Base-by-base conservation (phyloP, 2,113 vertebrate species). In the Blennius ocellaris region DNA sequence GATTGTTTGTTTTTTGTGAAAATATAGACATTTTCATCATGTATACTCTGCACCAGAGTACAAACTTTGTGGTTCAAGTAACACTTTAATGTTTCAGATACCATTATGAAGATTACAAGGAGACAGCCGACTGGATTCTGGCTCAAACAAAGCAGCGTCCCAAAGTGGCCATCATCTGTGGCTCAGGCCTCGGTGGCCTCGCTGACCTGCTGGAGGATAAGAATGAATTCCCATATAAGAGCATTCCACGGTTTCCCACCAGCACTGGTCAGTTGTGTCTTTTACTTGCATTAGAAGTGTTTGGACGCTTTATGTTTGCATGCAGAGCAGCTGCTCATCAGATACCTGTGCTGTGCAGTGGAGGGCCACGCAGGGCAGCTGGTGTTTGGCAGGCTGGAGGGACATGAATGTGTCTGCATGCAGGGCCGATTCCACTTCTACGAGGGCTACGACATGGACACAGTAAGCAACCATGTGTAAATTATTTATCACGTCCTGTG, bases 371-470 rank as follows among this genome's bases (percentile, higher is more conserved):
- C 61, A 2, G 93, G 94, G 11, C 81, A 84, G 74, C 89, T 95
- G 87, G 92, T 95, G 62, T 95, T 95, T 8, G 94, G 94, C 50
- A 82, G 48, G 45, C 86, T 95, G 64, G 73, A 84, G 47, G 93
- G 85, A 21, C 77, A 78, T 38, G 84, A 86, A 37, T 94, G 93
- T 51, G 90, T 94, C 71, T 95, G 93, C 80, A 95, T 95, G 94
- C 82, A 94, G 82, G 94, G 94, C 7, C 87, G 93, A 16, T 94
- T 95, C 82, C 94, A 95, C 82, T 93, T 93, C 80, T 95, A 94
- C 9, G 94, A 95, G 66, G 94, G 94, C 41, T 91, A 94, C 84
- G 62, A 84, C 66, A 84, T 89, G 11, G 60, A 87, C n/a, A 92
- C 21, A 68, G 94, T 95, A 74, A 90, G 87, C 56, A 9, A 5